A percentile compares a stretch with the other conserved stretches of the same genome.
Conservation (phyloP, 37 sponge, comb jelly and placozoan species). For the Trichoplax adhaerens region DNA sequence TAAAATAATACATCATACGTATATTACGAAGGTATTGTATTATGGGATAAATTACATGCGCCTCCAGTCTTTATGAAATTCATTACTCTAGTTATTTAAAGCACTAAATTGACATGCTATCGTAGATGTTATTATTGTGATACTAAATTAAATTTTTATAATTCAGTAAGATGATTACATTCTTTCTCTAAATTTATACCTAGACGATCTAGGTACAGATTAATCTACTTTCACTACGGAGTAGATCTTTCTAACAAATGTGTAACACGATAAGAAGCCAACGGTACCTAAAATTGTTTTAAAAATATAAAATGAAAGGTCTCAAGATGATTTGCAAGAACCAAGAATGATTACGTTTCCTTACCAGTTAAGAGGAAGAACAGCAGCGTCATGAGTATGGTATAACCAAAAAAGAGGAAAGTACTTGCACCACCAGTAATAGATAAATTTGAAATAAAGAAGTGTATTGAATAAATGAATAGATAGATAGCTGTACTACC, state of each 20-base stretch:
- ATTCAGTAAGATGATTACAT: no score
- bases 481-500: slow-evolving; percentile 59
- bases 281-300: slow-evolving; percentile 45
- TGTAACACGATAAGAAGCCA: slow-evolving; percentile 67
- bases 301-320: not conserved
- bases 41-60: no score
- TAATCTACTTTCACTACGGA: slow-evolving; percentile 91
- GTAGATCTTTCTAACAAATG: slow-evolving; percentile 92
- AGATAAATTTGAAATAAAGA: slow-evolving; percentile 55
- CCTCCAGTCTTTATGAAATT: no score
- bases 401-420: slow-evolving; percentile 94
- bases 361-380: slow-evolving; percentile 83
- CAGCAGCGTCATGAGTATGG: slow-evolving; percentile 59
- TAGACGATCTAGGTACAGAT: not conserved
- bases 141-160: no score
- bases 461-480: slow-evolving; percentile 76
- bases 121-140: no score
- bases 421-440: slow-evolving; percentile 56
- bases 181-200: no score
- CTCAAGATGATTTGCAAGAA: not conserved
- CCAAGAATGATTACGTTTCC: not conserved
- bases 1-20: no score
- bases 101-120: no score
- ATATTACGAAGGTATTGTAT: no score
- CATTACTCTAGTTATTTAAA: no score